These are phyloP conservation scores for Florisuga fusca DNA, from an alignment of 2,797 vertebrate genomes.

Conservation along the genomic window DNA sequence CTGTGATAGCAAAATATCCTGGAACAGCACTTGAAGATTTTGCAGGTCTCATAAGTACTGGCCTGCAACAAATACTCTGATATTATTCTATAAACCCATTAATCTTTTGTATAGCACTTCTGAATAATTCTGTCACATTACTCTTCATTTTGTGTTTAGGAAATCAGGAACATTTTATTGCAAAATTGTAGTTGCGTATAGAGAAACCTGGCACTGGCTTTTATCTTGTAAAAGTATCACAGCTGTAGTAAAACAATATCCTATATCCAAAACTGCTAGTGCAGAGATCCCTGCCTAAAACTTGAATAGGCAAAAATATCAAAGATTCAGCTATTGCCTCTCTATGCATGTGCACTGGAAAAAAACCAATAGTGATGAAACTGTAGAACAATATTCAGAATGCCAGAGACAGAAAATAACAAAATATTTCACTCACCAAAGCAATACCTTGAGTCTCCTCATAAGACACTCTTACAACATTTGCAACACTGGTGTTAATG, in stretches of 20 bases:
- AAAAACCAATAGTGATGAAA: not conserved
- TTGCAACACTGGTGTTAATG: slow-evolving; percentile 86
- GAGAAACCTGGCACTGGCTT: not conserved
- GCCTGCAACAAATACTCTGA: not conserved
- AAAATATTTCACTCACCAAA: slow-evolving; percentile 80
- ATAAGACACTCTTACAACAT: slow-evolving; percentile 82
- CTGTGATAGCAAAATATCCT: not conserved
- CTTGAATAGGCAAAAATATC: not conserved
- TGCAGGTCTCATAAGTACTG: not conserved
- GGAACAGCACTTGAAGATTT: not conserved
- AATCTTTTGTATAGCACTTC: not conserved
- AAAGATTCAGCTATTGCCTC: not conserved
- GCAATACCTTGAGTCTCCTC: slow-evolving; percentile 83
- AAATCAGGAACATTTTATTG: not conserved
- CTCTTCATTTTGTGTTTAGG: not conserved
- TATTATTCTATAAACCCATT: not conserved
- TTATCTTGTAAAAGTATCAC: not conserved
- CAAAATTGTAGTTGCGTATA: not conserved
- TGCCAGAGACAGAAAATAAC: not conserved
- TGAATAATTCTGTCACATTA: not conserved
- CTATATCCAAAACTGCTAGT: not conserved
- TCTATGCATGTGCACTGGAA: not conserved
- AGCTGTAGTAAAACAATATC: not conserved
- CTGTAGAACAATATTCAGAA: not conserved
- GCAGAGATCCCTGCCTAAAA: not conserved